phyloP scores from a whole-genome alignment of 1,140 invertebrate species.

The Aphis craccivora region DNA sequence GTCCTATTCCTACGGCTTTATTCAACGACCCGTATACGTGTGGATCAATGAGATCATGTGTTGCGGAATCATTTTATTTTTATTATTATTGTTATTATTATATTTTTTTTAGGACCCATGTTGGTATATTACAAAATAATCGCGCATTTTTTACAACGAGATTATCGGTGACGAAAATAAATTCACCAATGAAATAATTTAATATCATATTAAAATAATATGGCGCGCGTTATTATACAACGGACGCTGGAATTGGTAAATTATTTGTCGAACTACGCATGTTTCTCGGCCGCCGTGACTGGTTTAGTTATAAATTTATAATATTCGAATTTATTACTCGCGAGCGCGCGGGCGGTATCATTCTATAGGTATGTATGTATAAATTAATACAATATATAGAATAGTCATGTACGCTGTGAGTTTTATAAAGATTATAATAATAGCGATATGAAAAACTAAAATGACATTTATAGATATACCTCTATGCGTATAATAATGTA shows the following conservation, averaged over 20 bases:
- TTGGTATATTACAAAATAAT: neutral
- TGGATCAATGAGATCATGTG: constrained; percentile 24
- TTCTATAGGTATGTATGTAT: neutral
- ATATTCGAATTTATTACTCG: neutral
- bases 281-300: neutral
- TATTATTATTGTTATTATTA: neutral
- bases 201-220: neutral
- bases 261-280: neutral
- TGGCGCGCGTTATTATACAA: neutral
- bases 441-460: neutral
- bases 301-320: constrained; percentile 10
- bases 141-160: neutral
- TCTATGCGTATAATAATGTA: neutral
- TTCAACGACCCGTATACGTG: neutral
- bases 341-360: neutral
- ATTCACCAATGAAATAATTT: neutral
- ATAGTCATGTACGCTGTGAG: neutral
- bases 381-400: neutral
- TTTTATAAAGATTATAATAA: neutral
- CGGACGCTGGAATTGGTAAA: neutral
- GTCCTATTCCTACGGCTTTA: neutral
- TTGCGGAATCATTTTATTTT: neutral
- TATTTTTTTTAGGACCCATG: neutral
- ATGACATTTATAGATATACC: neutral
- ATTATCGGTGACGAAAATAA: neutral